These are phyloP conservation scores for Bos taurus DNA, from an alignment of 2,113 vertebrate genomes.

Conservation along the genomic window ARS-UCD2.0 NC_037336.1:28092501-28093000, in stretches of 20 bases:
- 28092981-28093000: neutral
- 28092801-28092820: neutral
- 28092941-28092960: neutral
- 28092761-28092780: neutral
- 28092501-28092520: neutral
- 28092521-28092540: neutral
- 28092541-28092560: accelerated
- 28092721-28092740: neutral
- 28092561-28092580: neutral
- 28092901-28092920: neutral
- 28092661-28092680: neutral
- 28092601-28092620: neutral
- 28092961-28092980: neutral
- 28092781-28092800: neutral
- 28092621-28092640: neutral
- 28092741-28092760: neutral
- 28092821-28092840: neutral
- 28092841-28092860: neutral
- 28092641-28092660: neutral
- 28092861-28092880: neutral
- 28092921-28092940: neutral
- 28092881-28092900: neutral
- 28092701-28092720: neutral
- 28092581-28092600: neutral
- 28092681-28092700: neutral